Evolutionary conservation across 2,113 vertebrate species (phyloP).

Genomic region (Sinosuthora webbiana): DNA sequence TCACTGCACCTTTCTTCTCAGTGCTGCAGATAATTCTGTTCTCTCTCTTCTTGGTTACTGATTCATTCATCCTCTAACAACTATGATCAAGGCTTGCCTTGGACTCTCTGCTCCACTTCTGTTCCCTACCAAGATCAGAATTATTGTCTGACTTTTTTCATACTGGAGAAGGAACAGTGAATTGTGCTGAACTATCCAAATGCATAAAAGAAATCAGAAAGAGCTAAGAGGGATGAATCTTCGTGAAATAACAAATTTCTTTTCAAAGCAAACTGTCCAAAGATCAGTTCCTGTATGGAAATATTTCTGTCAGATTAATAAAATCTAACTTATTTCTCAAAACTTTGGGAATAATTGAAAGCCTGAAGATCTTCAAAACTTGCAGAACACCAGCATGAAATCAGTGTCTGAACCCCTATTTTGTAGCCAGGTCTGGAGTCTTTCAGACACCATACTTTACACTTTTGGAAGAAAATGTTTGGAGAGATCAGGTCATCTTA

Average conservation of each 20-base stretch:
- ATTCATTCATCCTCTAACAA: not conserved
- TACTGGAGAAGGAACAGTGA: not conserved
- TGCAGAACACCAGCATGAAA: conserved; percentile 9
- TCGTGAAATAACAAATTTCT: not conserved
- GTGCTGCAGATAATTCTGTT: not conserved
- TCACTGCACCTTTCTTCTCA: not conserved
- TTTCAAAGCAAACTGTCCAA: not conserved
- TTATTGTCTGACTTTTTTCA: conserved; percentile 18
- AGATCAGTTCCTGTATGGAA: not conserved
- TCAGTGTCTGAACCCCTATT: not conserved
- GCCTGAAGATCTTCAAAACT: not conserved
- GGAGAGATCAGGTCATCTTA: not conserved
- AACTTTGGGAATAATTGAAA: conserved; percentile 6
- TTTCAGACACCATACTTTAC: not conserved
- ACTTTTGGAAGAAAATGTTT: not conserved
- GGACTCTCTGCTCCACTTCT: conserved; percentile 21
- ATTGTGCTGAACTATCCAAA: conserved; percentile 46
- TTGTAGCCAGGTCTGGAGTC: not conserved
- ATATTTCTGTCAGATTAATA: conserved; percentile 10
- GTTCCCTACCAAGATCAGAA: conserved; percentile 46
- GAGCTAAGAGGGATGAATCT: not conserved
- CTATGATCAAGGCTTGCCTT: not conserved
- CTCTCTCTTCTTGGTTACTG: not conserved
- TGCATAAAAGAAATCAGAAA: not conserved
- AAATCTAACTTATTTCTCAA: not conserved